These are phyloP conservation scores for Mechanitis mazaeus DNA, from an alignment of 2,888 invertebrate species.

Conservation along the genomic window DNA sequence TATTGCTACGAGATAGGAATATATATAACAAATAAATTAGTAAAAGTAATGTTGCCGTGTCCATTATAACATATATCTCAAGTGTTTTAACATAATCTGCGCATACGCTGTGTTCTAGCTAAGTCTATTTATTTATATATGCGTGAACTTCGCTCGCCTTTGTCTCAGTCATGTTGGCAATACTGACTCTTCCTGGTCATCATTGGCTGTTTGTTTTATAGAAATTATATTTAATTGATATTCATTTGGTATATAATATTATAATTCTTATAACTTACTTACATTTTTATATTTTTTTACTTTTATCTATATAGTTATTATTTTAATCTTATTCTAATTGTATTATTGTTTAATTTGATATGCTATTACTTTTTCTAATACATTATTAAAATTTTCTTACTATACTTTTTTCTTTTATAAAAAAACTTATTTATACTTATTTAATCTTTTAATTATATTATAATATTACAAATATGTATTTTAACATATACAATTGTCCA, in stretches of 20 bases:
- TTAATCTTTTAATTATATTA: too few relatives aligned
- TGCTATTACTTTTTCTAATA: too few relatives aligned
- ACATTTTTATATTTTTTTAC: too few relatives aligned
- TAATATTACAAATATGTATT: too few relatives aligned
- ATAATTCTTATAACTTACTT: not conserved
- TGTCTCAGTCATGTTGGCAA: conserved; percentile 56
- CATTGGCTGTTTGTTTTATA: conserved; percentile 35
- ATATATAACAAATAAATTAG: conserved; percentile 15
- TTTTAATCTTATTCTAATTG: too few relatives aligned
- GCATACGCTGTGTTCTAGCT: conserved; percentile 48
- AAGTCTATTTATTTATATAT: conserved; percentile 69
- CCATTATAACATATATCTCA: conserved; percentile 27
- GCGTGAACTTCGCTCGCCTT: conserved; percentile 61
- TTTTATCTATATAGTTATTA: too few relatives aligned
- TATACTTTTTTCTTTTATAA: too few relatives aligned
- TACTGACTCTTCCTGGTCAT: conserved; percentile 51
- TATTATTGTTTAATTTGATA: too few relatives aligned
- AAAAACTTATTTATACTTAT: too few relatives aligned
- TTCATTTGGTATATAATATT: conserved; percentile 14
- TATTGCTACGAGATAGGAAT: not conserved
- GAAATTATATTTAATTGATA: conserved; percentile 24
- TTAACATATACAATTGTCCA: too few relatives aligned
- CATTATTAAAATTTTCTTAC: too few relatives aligned
- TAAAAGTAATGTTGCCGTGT: conserved; percentile 27
- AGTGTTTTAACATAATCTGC: conserved; percentile 34